Evolutionary conservation across 1,140 invertebrate genomes (phyloP).

Genomic region (Stegodyphus dumicola): DNA sequence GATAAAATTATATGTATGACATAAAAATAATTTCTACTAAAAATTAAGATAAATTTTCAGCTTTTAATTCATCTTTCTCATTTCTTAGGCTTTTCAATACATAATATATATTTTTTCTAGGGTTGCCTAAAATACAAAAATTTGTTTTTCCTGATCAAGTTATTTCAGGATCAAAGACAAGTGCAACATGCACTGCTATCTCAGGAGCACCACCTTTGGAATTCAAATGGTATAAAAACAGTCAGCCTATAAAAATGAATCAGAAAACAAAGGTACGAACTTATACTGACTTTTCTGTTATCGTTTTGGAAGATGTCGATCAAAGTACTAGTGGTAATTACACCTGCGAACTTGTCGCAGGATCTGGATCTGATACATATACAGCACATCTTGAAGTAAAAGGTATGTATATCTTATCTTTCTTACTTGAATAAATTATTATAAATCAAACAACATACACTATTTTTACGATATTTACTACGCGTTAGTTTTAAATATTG

Average conservation of each 20-base stretch:
- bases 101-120: too few relatives aligned
- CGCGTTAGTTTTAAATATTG: too few relatives aligned
- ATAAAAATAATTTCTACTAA: too few relatives aligned
- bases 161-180: slow-evolving; percentile 41
- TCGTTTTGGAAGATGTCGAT: slow-evolving; percentile 49
- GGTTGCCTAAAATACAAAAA: slow-evolving; percentile 19
- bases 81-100: too few relatives aligned
- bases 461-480: too few relatives aligned
- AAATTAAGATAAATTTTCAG: too few relatives aligned
- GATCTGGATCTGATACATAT: slow-evolving; percentile 74
- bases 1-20: too few relatives aligned
- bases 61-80: too few relatives aligned
- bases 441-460: too few relatives aligned
- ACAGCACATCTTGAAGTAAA: slow-evolving; percentile 77
- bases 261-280: slow-evolving; percentile 11
- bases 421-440: too few relatives aligned
- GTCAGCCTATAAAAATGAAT: slow-evolving; percentile 4
- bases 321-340: slow-evolving; percentile 63
- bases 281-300: slow-evolving; percentile 45
- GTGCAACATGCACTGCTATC: slow-evolving; percentile 48
- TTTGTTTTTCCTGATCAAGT: slow-evolving; percentile 47
- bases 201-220: slow-evolving; percentile 35
- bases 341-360: slow-evolving; percentile 74
- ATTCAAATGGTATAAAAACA: slow-evolving; percentile 60
- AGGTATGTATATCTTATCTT: slow-evolving; percentile 72